Base-by-base conservation (phyloP, 2,113 vertebrate species). In the Thomomys bottae region DNA sequence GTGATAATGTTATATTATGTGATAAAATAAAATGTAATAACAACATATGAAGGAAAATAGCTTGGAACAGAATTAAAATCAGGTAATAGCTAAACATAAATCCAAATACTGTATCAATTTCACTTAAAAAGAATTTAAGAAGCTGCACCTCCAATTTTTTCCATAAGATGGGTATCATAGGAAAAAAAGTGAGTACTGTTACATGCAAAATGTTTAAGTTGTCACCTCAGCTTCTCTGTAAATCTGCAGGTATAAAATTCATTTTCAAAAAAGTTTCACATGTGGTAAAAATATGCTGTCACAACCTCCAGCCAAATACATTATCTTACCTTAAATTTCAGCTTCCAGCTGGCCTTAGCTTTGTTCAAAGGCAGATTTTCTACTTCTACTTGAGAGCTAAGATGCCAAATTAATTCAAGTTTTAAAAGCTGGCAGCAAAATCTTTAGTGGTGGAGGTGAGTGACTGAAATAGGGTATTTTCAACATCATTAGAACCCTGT, bases 341-440 rank as follows among this genome's bases (percentile, higher is more conserved):
- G 34, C 24, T 84, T 92, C 84, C 84, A 87, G 11, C n/a, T 93
- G 81, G n/a, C 59, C 81, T 91, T 89, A 86, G 68, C 72, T 87
- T 23, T 32, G 10, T 73, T 94, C 72, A 40, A 76, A 92, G 89
- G 67, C 63, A 84, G 84, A 92, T 87, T 89, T 86, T 88, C 68
- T 92, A 42, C 45, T 61, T 40, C 71, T 54, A 61, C 45, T 86
- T 72, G 38, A 81, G 49, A 57, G 30, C 20, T 93, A 84, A 80
- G 38, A 88, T 28, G 17, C 77, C 84, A 92, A 88, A 89, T 95
- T 87, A 95, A 95, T 94, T 96, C n/a, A 42, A 80, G n/a, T 92
- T 91, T 91, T 80, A 77, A 92, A 75, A 91, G 26, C 77, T 93
- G 89, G 68, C 68, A 95, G 77, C 73, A 78, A 94, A 92, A 92